Evolutionary conservation across 2,113 vertebrate species (phyloP), one percentile per base, ranked within the genome.

Genomic region (Solenodon paradoxus): DNA sequence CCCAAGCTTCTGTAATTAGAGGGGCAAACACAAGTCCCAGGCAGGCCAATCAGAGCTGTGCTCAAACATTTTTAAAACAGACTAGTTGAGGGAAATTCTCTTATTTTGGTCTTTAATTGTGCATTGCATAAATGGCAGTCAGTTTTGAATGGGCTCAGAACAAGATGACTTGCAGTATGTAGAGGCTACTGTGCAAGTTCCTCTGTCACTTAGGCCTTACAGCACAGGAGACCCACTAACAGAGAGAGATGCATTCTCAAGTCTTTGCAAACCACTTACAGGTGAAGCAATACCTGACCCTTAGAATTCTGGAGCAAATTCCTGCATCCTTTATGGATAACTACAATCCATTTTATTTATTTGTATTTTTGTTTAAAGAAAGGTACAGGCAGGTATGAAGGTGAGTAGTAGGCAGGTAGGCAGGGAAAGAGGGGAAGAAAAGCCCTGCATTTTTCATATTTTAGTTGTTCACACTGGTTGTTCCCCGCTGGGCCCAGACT

Each of bases 51-150:
- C 45, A 94, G 71, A 64, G 10, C 12, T 28, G 82, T 92, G 35
- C 7, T 86, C 17, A 55, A 22, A 45, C 42, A 57, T 57, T 49
- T 84, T 75, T 32, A 51, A 83, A 88, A 87, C 69, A 45, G n/a
- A 2, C 47, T 51, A 3, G 22, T 53, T 68, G 35, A 90, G 35
- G 55, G 51, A 88, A 82, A 45, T 13, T 11, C 45, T 64, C 22
- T 90, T 83, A 26, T 66, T 74, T 93, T 90, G 49, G 42, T 47
- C 55, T 82, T 72, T 87, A 42, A 22, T 85, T 94, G 82, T 40
- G 28, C 9, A 49, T 30, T 20, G 15, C 85, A 69, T 71, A 9
- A 84, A 85, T 66, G 15, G 66, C 32, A 81, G 26, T 16, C 47
- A 78, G 35, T 78, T 94, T 49, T 92, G n/a, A 51, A 4, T 68